Evolutionary conservation across 2,113 vertebrate genomes (phyloP), one percentile per base, ranked within the genome.

Genomic region (Perca schrenkii): DNA sequence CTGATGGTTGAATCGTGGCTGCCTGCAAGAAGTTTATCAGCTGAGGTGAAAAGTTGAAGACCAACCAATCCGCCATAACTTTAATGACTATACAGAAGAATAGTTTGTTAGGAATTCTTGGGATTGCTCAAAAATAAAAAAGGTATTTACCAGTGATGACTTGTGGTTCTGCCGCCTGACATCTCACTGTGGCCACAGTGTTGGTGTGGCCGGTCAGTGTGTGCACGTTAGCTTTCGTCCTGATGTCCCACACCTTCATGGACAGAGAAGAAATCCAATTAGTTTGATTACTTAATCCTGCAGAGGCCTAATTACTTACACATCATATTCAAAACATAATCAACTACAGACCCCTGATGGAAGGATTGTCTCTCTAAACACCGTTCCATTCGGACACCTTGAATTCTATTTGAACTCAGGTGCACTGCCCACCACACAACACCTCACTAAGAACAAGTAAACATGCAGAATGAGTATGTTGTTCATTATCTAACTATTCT

Each of bases 1-100:
- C 98, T 94, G 94, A 99, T 99, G 78, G 98, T 99, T 5, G 98
- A 98, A 79, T 99, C 98, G 19, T 99, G 98, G 92, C 98, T 99
- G 82, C 98, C 98, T 99, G 70, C 16, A 86, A 89, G 15, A 50
- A 4, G 31, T 1, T 1, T 14, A 60, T 12, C 6, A 74, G 25
- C 14, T 40, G 21, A 14, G 65, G 22, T 47, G 22, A n/a, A 34
- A 0, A 13, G 2, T 6, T 1, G 2, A 56, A 60, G 36, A 7
- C 5, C 14, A 6, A 31, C 5, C 31, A 61, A 40, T 11, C 13
- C 25, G 36, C 14, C 16, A 17, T 40, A n/a, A n/a, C 22, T n/a
- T 50, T 6, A 8, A 25, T 10, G 4, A 25, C 22, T 34, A 46
- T 2, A 40, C 12, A 36, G 3, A 56, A 47, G 3, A 56, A 47